phyloP scores from a whole-genome alignment of 2,888 invertebrate species.

The Cyclophora punctaria region DNA sequence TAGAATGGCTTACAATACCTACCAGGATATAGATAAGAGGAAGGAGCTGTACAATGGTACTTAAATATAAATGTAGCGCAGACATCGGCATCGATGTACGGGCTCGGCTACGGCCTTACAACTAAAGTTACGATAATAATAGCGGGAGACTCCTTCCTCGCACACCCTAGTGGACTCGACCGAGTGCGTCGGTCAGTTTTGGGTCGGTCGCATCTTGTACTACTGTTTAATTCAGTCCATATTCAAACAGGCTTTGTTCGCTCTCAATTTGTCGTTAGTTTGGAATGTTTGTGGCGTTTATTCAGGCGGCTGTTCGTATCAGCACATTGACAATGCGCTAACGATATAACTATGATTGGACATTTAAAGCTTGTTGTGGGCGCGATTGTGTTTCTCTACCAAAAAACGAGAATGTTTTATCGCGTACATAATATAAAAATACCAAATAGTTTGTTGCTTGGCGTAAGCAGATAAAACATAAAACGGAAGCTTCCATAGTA shows the following conservation, averaged over 20 bases:
- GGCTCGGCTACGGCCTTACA: not conserved
- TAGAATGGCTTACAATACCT: not conserved
- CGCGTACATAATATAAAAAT: constrained; percentile 19
- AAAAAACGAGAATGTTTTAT: constrained; percentile 1
- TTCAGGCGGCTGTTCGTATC: constrained; percentile 30
- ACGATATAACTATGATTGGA: constrained; percentile 25
- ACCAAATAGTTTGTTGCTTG: constrained; percentile 8
- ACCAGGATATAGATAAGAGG: not conserved
- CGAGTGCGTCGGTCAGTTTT: not conserved
- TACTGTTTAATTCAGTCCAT: not conserved
- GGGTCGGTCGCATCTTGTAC: not conserved
- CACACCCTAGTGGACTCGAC: not conserved
- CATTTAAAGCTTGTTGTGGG: constrained; percentile 32
- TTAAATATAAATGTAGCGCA: not conserved
- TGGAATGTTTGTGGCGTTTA: constrained; percentile 60
- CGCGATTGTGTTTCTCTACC: constrained; percentile 10
- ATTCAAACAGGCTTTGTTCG: constrained; percentile 21
- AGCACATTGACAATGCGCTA: constrained; percentile 21
- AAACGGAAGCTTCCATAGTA: constrained; percentile 16
- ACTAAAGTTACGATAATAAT: not conserved
- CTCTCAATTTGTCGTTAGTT: constrained; percentile 31
- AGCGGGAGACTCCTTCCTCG: not conserved
- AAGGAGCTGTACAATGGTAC: not conserved
- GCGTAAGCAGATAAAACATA: constrained; percentile 14
- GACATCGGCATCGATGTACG: no score